Evolutionary conservation across 2,888 invertebrate species (phyloP).

Genomic region (Cephus spinipes): DNA sequence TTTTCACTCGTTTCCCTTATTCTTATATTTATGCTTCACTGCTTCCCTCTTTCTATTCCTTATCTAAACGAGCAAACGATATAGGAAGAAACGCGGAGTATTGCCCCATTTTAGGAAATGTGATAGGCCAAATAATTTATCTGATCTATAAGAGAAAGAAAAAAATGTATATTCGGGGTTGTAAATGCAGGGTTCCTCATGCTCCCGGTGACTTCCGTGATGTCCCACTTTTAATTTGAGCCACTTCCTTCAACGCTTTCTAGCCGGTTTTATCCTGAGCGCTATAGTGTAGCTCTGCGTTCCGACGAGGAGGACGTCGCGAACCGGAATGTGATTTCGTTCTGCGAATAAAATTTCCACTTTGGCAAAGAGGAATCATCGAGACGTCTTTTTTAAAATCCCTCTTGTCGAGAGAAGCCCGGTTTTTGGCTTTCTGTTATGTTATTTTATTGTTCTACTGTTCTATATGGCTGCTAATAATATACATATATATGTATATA

Average conservation of each 20-base stretch:
- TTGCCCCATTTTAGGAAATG: not conserved
- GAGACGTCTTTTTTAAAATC: not conserved
- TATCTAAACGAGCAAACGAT: not conserved
- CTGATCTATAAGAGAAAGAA: not conserved
- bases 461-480: too few species aligned
- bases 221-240: not conserved
- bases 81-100: not conserved
- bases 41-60: slow-evolving; percentile 12
- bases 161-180: too few species aligned
- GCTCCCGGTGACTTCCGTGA: not conserved
- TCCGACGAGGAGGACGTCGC: not conserved
- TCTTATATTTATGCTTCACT: not conserved
- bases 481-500: too few species aligned
- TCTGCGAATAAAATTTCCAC: not conserved
- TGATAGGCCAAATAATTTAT: not conserved
- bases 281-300: not conserved
- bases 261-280: not conserved
- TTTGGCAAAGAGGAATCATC: not conserved
- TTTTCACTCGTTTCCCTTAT: not conserved
- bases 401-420: not conserved
- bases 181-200: not conserved
- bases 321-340: not conserved
- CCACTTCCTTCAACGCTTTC: not conserved
- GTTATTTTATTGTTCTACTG: too few species aligned
- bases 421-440: too few species aligned